phyloP scores from a whole-genome alignment of 2,797 vertebrate genomes.

The Bradypodion ventrale region DNA sequence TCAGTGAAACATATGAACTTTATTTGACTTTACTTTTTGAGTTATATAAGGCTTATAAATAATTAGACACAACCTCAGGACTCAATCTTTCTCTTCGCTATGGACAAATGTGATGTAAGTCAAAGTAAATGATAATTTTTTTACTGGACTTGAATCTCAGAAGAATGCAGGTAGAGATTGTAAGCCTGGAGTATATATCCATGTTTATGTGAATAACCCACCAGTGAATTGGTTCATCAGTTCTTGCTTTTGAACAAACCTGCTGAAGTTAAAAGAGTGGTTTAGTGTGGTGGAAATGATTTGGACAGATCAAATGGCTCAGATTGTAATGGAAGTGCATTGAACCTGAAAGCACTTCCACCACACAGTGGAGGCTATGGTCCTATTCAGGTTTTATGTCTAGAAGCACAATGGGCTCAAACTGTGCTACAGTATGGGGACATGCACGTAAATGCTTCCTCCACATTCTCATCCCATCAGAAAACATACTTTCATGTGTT shows the following conservation, averaged over 20 bases:
- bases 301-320: neutral
- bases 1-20: neutral
- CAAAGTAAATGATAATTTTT: neutral
- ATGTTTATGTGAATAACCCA: neutral
- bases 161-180: neutral
- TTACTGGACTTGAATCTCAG: neutral
- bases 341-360: neutral
- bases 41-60: neutral
- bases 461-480: too few relatives aligned
- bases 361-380: neutral
- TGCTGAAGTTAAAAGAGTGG: neutral
- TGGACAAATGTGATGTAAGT: neutral
- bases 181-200: neutral
- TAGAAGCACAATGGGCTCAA: too few relatives aligned
- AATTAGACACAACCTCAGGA: neutral
- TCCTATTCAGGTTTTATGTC: neutral
- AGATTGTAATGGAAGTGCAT: neutral
- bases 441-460: too few relatives aligned
- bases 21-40: constrained; percentile 7
- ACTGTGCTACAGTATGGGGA: too few relatives aligned
- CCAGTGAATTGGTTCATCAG: too few relatives aligned
- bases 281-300: neutral
- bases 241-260: neutral
- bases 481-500: too few relatives aligned
- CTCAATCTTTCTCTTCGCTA: neutral